phyloP scores from a whole-genome alignment of 2,113 vertebrate genomes.

The Alethe diademata region DNA sequence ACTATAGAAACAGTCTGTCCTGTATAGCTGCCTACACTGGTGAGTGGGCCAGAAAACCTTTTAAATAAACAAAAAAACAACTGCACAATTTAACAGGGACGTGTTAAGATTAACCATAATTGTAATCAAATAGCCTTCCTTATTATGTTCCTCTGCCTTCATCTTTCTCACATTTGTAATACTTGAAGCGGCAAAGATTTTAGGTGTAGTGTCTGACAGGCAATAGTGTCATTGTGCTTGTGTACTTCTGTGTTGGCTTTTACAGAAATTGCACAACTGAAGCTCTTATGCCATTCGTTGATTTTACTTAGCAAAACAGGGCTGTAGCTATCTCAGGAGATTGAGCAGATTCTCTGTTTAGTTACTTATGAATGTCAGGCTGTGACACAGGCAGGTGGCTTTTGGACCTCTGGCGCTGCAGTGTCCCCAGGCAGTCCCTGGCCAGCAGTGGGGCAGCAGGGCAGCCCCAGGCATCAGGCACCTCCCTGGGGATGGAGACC shows the following conservation, averaged over 20 bases:
- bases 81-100: neutral
- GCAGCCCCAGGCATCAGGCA: neutral
- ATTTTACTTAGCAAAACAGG: neutral
- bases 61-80: slow-evolving; percentile 27
- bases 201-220: neutral
- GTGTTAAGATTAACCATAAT: neutral
- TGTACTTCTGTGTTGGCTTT: neutral
- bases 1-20: slow-evolving; percentile 14
- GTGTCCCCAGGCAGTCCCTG: neutral
- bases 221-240: neutral
- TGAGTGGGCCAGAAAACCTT: slow-evolving; percentile 14
- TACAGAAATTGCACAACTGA: neutral
- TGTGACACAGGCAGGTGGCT: neutral
- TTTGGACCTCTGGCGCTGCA: neutral
- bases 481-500: neutral
- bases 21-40: neutral
- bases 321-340: fast-evolving
- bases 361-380: neutral
- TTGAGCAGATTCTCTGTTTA: neutral
- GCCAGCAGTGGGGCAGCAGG: neutral
- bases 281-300: neutral
- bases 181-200: neutral
- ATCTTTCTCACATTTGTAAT: neutral
- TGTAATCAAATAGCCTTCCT: neutral
- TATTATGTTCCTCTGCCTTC: neutral